phyloP scores from a whole-genome alignment of 2,888 invertebrate genomes.

The Tryphoninae sp. region DNA sequence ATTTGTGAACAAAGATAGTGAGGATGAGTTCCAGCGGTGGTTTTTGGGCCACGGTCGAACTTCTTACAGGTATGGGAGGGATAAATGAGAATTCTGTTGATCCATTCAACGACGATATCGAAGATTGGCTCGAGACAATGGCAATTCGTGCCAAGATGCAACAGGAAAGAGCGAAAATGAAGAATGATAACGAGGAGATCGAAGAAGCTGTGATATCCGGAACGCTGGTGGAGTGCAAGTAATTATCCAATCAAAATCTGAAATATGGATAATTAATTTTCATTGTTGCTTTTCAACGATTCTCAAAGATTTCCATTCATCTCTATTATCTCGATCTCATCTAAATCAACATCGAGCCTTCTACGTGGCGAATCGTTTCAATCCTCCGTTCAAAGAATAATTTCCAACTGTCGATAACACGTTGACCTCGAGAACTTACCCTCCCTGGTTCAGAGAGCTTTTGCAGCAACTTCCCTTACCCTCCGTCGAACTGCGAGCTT shows the following conservation, averaged over 20 bases:
- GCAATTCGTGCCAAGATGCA: slow-evolving; percentile 67
- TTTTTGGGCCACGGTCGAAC: slow-evolving; percentile 86
- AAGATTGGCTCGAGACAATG: slow-evolving; percentile 74
- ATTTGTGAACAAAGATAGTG: background rate
- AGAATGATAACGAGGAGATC: slow-evolving; percentile 44
- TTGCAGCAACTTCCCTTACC: slow-evolving; percentile 28
- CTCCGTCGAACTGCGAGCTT: slow-evolving; percentile 1
- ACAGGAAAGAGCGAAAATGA: slow-evolving; percentile 56
- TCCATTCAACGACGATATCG: slow-evolving; percentile 70
- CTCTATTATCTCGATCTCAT: background rate
- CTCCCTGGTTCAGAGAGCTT: background rate
- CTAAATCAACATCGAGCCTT: background rate
- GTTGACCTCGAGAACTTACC: slow-evolving; percentile 3
- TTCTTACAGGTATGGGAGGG: slow-evolving; percentile 77
- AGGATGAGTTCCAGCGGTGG: slow-evolving; percentile 80
- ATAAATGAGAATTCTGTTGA: slow-evolving; percentile 51
- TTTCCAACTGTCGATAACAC: slow-evolving; percentile 40
- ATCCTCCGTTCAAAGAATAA: background rate
- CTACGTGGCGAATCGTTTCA: background rate
- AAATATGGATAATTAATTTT: background rate
- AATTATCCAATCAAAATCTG: slow-evolving; percentile 28
- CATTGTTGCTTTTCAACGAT: background rate
- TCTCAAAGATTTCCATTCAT: background rate
- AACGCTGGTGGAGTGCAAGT: slow-evolving; percentile 63
- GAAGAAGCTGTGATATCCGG: slow-evolving; percentile 28